These are phyloP conservation scores for Dasysyrphus tricinctus DNA, from an alignment of 2,888 invertebrate genomes.

Conservation along the genomic window DNA sequence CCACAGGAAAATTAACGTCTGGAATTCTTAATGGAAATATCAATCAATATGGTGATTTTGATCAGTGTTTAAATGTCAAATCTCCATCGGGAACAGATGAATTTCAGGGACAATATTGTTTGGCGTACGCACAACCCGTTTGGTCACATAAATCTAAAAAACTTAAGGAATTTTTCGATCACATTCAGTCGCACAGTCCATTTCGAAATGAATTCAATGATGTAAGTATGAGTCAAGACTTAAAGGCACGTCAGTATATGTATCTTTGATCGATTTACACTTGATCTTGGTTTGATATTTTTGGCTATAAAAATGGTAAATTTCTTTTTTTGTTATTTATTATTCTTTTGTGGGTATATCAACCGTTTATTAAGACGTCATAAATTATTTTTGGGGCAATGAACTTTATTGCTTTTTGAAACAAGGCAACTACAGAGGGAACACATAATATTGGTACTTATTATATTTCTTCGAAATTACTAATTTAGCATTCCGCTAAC, in stretches of 20 bases:
- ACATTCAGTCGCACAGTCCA: conserved; percentile 87
- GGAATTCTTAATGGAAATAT: conserved; percentile 87
- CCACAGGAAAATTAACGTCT: conserved; percentile 87
- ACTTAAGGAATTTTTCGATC: conserved; percentile 83
- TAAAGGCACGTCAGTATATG: background rate
- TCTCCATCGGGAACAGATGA: conserved; percentile 64
- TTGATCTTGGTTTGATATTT: conserved; percentile 37
- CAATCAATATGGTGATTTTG: conserved; percentile 87
- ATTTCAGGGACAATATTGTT: conserved; percentile 86
- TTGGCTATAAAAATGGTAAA: background rate
- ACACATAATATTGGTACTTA: background rate
- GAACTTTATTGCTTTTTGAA: conserved; percentile 29
- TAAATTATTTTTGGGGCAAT: conserved; percentile 10
- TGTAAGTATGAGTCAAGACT: conserved; percentile 84
- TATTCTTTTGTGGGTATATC: background rate
- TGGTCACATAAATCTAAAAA: conserved; percentile 84
- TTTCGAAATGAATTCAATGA: conserved; percentile 87
- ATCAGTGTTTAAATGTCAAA: conserved; percentile 81
- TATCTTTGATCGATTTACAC: background rate
- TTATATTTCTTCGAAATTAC: conserved; percentile 4
- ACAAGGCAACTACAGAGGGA: background rate
- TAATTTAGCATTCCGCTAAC: background rate
- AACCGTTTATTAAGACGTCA: conserved; percentile 5
- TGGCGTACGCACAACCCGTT: conserved; percentile 86
- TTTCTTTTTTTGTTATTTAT: conserved; percentile 7